These are phyloP conservation scores for Agriopis aurantiaria DNA, from an alignment of 2,888 invertebrate genomes.

Conservation along the genomic window DNA sequence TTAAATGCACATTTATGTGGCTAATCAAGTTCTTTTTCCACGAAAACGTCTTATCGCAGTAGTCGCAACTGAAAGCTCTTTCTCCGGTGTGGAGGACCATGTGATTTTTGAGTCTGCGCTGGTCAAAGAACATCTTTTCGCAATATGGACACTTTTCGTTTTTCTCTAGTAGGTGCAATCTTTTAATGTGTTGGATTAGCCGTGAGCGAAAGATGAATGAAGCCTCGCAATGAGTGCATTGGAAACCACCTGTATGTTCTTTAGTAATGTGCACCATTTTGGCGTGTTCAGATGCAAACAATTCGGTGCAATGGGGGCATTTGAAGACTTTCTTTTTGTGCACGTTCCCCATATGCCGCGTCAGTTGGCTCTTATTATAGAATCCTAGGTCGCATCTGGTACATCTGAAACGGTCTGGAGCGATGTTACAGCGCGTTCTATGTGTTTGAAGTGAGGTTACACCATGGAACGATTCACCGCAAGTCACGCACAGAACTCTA, in stretches of 20 bases:
- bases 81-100: slow-evolving; percentile 82
- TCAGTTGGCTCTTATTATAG: slow-evolving; percentile 11
- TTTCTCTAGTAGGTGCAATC: slow-evolving; percentile 72
- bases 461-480: slow-evolving; percentile 33
- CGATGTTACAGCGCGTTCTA: slow-evolving; percentile 22
- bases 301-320: slow-evolving; percentile 67
- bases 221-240: slow-evolving; percentile 67
- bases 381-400: slow-evolving; percentile 27
- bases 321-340: slow-evolving; percentile 44
- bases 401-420: slow-evolving; percentile 24
- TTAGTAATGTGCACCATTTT: slow-evolving; percentile 67
- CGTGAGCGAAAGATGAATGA: slow-evolving; percentile 69
- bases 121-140: slow-evolving; percentile 68
- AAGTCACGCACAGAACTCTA: slow-evolving; percentile 32
- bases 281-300: slow-evolving; percentile 65
- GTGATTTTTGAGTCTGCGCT: slow-evolving; percentile 70
- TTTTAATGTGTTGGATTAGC: slow-evolving; percentile 68
- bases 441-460: slow-evolving; percentile 25
- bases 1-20: slow-evolving; percentile 73
- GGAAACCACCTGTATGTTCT: slow-evolving; percentile 66
- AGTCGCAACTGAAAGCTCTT: slow-evolving; percentile 83
- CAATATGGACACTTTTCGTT: slow-evolving; percentile 71
- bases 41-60: slow-evolving; percentile 85
- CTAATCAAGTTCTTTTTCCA: slow-evolving; percentile 86
- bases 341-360: slow-evolving; percentile 26